Conservation (phyloP, 2,888 invertebrate genomes). For the Drosophila merina region DNA sequence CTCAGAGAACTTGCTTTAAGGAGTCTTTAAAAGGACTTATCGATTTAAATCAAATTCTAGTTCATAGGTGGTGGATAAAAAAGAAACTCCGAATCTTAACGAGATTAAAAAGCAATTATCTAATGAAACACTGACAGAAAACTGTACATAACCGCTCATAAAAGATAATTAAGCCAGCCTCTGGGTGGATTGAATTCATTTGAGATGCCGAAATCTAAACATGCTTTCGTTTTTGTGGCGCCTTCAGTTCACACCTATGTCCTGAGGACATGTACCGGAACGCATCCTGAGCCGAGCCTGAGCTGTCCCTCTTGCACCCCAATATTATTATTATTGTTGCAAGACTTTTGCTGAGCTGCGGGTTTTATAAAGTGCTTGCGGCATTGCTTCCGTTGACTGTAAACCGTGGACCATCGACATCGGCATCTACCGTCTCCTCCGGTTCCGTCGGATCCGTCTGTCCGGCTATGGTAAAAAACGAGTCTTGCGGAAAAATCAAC, state of each 20-base stretch:
- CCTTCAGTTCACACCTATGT: conserved; percentile 18
- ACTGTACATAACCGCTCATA: neutral
- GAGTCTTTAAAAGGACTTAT: too few species aligned
- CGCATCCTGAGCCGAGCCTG: conserved; percentile 23
- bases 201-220: neutral
- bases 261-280: conserved; percentile 5
- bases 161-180: neutral
- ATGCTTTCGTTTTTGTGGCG: neutral
- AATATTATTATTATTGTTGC: conserved; percentile 73
- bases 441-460: conserved; percentile 38
- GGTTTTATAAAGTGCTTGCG: conserved; percentile 64
- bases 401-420: conserved; percentile 10
- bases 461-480: conserved; percentile 61
- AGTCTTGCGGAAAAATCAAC: conserved; percentile 79
- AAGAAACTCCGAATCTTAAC: neutral
- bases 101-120: neutral
- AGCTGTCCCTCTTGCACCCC: conserved; percentile 44
- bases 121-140: neutral
- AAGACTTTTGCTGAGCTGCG: conserved; percentile 65
- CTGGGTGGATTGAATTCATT: neutral
- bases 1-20: too few species aligned
- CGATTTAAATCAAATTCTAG: too few species aligned
- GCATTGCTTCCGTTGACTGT: conserved; percentile 32
- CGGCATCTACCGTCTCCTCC: conserved; percentile 6
- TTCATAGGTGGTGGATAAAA: too few species aligned